Evolutionary conservation across 1,140 invertebrate genomes (phyloP).

Genomic region (Brachionus calyciflorus): DNA sequence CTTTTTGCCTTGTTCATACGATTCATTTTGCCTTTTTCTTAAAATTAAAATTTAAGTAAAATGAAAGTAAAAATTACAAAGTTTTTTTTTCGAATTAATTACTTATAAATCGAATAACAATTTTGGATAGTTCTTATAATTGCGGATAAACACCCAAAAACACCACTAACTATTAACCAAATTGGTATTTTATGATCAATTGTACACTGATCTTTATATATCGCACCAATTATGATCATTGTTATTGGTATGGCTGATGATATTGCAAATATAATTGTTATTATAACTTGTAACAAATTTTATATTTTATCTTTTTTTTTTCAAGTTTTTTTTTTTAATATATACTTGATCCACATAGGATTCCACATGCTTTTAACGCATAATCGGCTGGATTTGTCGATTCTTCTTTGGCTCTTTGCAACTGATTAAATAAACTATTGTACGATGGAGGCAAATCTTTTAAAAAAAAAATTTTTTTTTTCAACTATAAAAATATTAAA

Average conservation of each 20-base stretch:
- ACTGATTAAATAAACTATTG: neutral
- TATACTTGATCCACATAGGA: conserved; percentile 39
- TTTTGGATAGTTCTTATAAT: conserved; percentile 6
- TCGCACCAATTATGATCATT: conserved; percentile 24
- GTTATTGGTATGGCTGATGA: conserved; percentile 10
- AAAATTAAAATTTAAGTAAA: neutral
- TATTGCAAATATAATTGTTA: conserved; percentile 33
- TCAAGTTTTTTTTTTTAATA: neutral
- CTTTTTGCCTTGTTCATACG: conserved; percentile 3
- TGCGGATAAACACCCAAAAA: neutral
- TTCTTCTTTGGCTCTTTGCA: conserved; percentile 28
- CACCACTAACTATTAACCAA: conserved; percentile 35
- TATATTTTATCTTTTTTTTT: neutral
- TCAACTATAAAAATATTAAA: too few relatives aligned
- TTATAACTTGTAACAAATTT: conserved; percentile 1
- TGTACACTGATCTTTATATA: conserved; percentile 31
- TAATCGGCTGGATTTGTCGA: conserved; percentile 32
- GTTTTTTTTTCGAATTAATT: neutral
- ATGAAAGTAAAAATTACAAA: neutral
- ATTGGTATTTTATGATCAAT: conserved; percentile 43
- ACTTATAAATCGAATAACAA: conserved; percentile 16
- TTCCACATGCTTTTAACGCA: conserved; percentile 10
- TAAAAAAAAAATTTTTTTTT: neutral
- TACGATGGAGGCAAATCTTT: conserved; percentile 23
- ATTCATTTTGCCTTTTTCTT: conserved; percentile 17